Base-by-base conservation (phyloP, 2,797 vertebrate genomes). In the Botia almorhae region DNA sequence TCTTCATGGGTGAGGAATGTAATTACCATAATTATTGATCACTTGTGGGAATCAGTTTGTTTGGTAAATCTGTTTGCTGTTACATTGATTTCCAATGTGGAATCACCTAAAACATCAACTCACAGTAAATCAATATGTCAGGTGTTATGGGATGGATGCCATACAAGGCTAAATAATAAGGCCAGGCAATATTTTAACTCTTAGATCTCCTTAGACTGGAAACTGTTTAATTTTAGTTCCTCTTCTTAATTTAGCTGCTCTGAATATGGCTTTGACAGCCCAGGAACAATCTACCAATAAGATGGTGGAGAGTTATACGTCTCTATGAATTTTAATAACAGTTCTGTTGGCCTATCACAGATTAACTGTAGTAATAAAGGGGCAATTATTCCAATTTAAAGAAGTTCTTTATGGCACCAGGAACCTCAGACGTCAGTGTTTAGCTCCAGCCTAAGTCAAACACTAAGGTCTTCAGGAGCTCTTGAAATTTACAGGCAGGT, bases 21-120 rank as follows among this genome's bases (percentile, higher is more conserved):
- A 88, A 87, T 76, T 89, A 82, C 89, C 82, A 85, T 72, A 81
- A 91, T 88, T 80, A 92, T 91, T 89, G 92, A 93, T 72, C 83
- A 74, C 77, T 74, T 78, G 83, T 88, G 83, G 81, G 80, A 83
- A 85, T 87, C 82, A 80, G 82, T 85, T 86, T 82, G 89, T 86
- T 89, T 82, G 71, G 83, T 89, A 83, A 87, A 85, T 83, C 82
- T 78, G 81, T 82, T 88, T 88, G 87, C 82, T 83, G 81, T 86
- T 81, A 82, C 85, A 90, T 90, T 80, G 89, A 91, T 90, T 91
- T 69, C 8, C n/a, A 60, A 77, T 80, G 69, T 69, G 82, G 69
- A 74, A 53, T 86, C 26, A 63, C 86, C 74, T 74, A 64, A 82
- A 75, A 85, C 82, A 81, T 72, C 85, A 83, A 78, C 58, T 79